These are phyloP conservation scores for Stichopus horrens DNA, from an alignment of 53 echinoderm and acorn worm species.

Conservation along the genomic window DNA sequence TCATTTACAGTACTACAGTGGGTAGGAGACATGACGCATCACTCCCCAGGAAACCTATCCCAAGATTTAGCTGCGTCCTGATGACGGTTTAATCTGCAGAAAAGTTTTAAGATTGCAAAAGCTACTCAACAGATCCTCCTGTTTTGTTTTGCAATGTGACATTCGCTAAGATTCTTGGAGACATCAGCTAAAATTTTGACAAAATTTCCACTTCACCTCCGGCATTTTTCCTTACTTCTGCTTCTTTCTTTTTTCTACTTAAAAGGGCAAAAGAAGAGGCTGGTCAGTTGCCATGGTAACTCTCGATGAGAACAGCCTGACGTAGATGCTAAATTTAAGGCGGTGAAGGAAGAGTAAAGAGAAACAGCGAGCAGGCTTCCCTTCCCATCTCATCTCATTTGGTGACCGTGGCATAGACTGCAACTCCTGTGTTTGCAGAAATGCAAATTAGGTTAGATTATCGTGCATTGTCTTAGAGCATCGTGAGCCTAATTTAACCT, in stretches of 20 bases:
- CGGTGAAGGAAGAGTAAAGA: neutral
- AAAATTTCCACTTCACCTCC: slow-evolving; percentile 39
- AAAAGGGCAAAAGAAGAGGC: slow-evolving; percentile 42
- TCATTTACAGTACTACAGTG: neutral
- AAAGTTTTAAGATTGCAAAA: neutral
- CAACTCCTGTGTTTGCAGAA: slow-evolving; percentile 34
- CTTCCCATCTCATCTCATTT: slow-evolving; percentile 15
- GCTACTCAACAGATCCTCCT: neutral
- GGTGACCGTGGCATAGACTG: neutral
- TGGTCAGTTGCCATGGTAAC: slow-evolving; percentile 40
- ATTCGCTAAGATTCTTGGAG: slow-evolving; percentile 18
- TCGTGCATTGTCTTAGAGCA: slow-evolving; percentile 37
- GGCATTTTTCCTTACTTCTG: neutral
- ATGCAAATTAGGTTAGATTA: slow-evolving; percentile 50
- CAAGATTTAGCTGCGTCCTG: neutral
- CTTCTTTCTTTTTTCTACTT: slow-evolving; percentile 20
- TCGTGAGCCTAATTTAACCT: slow-evolving; percentile 21
- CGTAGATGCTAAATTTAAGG: slow-evolving; percentile 32
- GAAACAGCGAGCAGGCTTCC: neutral
- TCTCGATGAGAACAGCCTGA: slow-evolving; percentile 38
- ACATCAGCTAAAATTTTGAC: slow-evolving; percentile 24
- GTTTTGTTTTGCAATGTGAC: slow-evolving; percentile 1
- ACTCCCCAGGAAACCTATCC: slow-evolving; percentile 4
- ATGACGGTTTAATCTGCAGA: neutral
- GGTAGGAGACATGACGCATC: neutral